Evolutionary conservation across 2,797 vertebrate species (phyloP), one percentile per base, ranked within the genome.

Genomic region (Lithobates sylvaticus): DNA sequence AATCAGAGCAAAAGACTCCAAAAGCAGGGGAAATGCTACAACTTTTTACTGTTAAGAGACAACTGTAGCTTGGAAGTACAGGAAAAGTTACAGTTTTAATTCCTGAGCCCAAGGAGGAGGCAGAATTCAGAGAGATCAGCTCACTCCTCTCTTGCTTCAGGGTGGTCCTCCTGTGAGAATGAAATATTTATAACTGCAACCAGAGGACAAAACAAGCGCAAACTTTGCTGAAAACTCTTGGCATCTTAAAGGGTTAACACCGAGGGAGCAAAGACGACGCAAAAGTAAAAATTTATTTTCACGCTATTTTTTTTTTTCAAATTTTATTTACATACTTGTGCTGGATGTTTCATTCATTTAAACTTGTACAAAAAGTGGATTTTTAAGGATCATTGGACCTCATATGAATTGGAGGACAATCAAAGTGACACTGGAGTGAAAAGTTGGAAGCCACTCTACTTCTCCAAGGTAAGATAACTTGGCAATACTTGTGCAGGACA

Each of bases 161-260:
- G 86, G 86, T 87, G 86, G 86, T 87, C 86, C 84, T 86, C 61
- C 75, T 87, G 86, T 18, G 69, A 83, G 81, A 87, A 87, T 79
- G 86, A 83, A 83, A 87, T 74, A 86, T 78, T 78, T 78, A 71
- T 82, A 83, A 83, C 81, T 87, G 64, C 81, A 83, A 64, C 32
- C 86, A 79, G 61, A 87, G 76, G 23, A 83, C 75, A 73, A 83
- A 71, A 78, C 80, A 78, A 84, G 81, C 70, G 42, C 76, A 78
- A 86, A 83, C 75, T 87, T 79, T 69, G 54, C 68, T 16, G 12
- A 78, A 83, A 87, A 69, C 86, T 73, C 34, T 71, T 69, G 23
- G 27, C 54, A 54, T 34, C 54, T 70, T 26, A 70, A 58, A 76
- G 72, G 73, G 84, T 82, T 86, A 77, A 86, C 68, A 67, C 27